phyloP scores from a whole-genome alignment of 2,113 vertebrate genomes.

The Gila orcuttii region DNA sequence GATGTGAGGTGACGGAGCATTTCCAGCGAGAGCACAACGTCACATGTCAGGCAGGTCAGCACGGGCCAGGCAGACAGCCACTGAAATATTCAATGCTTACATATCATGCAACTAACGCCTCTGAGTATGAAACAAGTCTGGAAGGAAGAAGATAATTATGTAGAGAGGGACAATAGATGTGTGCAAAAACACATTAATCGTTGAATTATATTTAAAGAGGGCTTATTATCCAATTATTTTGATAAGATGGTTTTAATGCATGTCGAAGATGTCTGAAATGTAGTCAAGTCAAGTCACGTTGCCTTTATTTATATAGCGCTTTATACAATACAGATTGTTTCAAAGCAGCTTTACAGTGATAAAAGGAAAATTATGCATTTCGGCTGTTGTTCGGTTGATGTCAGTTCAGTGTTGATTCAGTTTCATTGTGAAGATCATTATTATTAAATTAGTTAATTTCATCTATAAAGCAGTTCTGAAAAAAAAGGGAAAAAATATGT shows the following conservation, averaged over 20 bases:
- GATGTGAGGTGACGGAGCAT: constrained; percentile 73
- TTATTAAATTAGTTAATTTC: too few relatives aligned
- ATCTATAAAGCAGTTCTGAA: too few relatives aligned
- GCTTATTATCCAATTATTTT: background rate
- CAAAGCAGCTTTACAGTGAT: too few relatives aligned
- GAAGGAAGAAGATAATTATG: background rate
- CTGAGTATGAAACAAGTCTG: constrained; percentile 61
- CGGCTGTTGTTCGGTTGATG: too few relatives aligned
- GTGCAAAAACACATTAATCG: background rate
- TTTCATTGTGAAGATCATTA: too few relatives aligned
- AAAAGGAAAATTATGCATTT: too few relatives aligned
- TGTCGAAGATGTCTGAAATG: background rate
- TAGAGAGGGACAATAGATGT: background rate
- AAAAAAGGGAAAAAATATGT: too few relatives aligned
- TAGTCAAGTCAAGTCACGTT: too few relatives aligned
- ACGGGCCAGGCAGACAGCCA: constrained; percentile 78
- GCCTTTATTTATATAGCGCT: too few relatives aligned
- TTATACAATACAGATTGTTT: too few relatives aligned
- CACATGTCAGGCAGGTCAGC: constrained; percentile 80
- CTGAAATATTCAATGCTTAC: constrained; percentile 86
- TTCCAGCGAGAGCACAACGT: constrained; percentile 75
- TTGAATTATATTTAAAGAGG: background rate
- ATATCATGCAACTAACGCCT: constrained; percentile 77
- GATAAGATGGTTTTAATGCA: background rate
- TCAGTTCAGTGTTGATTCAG: too few relatives aligned